These are phyloP conservation scores for Phyllotreta striolata DNA, from an alignment of 2,888 invertebrate species.

Conservation along the genomic window DNA sequence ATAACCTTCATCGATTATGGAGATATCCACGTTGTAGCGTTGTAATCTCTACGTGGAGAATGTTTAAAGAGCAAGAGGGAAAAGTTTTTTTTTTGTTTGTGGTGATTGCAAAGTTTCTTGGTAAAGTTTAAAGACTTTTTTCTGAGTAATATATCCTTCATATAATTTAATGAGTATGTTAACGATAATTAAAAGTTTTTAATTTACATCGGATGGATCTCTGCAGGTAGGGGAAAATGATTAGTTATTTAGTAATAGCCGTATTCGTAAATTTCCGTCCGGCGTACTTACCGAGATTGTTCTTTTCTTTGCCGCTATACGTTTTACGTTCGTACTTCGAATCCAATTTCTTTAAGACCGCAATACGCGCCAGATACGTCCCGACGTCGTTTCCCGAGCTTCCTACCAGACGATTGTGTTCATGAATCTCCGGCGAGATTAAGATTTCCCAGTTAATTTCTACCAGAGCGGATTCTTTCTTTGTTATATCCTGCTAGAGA, in stretches of 20 bases:
- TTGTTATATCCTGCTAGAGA: conserved; percentile 9
- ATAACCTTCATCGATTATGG: conserved; percentile 6
- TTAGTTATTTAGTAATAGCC: neutral
- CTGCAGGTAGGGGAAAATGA: neutral
- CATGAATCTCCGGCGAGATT: conserved; percentile 23
- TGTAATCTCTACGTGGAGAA: too few relatives aligned
- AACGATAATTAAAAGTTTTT: too few relatives aligned
- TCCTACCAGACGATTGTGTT: conserved; percentile 4
- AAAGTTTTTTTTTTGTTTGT: too few relatives aligned
- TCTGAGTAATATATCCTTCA: too few relatives aligned
- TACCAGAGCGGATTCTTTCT: conserved; percentile 25
- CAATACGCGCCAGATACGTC: conserved; percentile 11
- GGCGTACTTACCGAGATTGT: conserved; percentile 19
- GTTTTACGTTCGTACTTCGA: conserved; percentile 10
- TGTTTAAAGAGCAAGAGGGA: too few relatives aligned
- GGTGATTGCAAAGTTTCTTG: too few relatives aligned
- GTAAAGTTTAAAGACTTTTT: too few relatives aligned
- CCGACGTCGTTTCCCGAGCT: conserved; percentile 1
- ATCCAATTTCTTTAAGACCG: conserved; percentile 14
- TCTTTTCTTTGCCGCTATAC: conserved; percentile 6
- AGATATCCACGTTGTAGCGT: neutral
- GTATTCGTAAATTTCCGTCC: conserved; percentile 10
- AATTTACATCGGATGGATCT: too few relatives aligned
- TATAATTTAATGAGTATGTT: too few relatives aligned
- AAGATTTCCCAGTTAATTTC: conserved; percentile 31